Percentiles rank a stretch among this genome's conserved stretches.
These are phyloP conservation scores for Podotricha telesiphe DNA, from an alignment of 2,888 invertebrate species.

Conservation along the genomic window DNA sequence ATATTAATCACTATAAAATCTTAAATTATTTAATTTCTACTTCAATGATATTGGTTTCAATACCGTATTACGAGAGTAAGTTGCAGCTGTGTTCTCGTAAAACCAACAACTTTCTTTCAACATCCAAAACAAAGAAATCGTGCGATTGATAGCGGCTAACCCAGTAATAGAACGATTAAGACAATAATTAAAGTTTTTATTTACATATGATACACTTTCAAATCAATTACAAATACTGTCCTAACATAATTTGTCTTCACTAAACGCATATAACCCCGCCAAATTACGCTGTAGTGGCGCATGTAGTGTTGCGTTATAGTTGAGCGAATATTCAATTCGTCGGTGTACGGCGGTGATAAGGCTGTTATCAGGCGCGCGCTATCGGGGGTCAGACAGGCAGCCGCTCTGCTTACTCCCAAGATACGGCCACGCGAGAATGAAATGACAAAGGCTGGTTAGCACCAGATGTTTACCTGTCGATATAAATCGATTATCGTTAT, in stretches of 20 bases:
- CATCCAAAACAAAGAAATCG: conserved; percentile 9
- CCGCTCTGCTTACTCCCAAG: conserved; percentile 62
- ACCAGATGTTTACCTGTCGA: conserved; percentile 50
- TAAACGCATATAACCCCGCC: conserved; percentile 33
- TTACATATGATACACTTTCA: conserved; percentile 35
- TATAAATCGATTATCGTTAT: conserved; percentile 20
- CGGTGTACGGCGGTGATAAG: conserved; percentile 34
- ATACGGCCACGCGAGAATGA: conserved; percentile 68
- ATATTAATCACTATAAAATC: no score
- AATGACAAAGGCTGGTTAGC: conserved; percentile 60
- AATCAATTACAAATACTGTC: conserved; percentile 33
- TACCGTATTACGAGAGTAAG: neutral
- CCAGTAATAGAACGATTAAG: conserved; percentile 39
- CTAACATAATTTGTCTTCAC: conserved; percentile 32
- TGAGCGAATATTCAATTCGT: conserved; percentile 9
- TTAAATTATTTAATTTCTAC: neutral
- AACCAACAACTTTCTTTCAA: conserved; percentile 25
- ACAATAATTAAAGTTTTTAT: conserved; percentile 31
- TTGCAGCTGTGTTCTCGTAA: neutral
- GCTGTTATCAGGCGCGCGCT: conserved; percentile 45
- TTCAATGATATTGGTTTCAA: neutral
- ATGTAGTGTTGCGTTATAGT: neutral
- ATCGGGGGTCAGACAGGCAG: conserved; percentile 70
- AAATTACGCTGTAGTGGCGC: conserved; percentile 20
- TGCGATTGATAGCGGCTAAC: conserved; percentile 39